Percentiles rank a stretch among this genome's conserved stretches.
Evolutionary conservation across 2,888 invertebrate genomes (phyloP).

Genomic region (Trissolcus brochymenae): DNA sequence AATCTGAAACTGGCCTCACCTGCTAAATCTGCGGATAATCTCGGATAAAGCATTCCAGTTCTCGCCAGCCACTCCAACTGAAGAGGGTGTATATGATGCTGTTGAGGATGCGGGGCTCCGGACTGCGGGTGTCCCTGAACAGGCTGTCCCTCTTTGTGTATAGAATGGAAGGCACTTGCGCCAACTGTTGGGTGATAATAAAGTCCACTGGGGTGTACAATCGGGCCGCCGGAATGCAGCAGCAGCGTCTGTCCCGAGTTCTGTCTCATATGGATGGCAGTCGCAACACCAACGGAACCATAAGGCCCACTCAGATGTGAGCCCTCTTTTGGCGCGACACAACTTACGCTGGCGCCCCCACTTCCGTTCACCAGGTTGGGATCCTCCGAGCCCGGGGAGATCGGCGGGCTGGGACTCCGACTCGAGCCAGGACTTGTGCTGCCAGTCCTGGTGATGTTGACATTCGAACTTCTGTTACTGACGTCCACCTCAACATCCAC

Average conservation of each 20-base stretch:
- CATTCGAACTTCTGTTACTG: constrained; percentile 3
- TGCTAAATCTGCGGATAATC: constrained; percentile 87
- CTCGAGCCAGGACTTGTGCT: constrained; percentile 80
- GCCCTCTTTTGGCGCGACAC: constrained; percentile 33
- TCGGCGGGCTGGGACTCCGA: constrained; percentile 86
- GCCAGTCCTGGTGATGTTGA: constrained; percentile 69
- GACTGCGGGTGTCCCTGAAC: constrained; percentile 69
- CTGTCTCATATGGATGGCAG: constrained; percentile 66
- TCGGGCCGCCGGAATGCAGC: constrained; percentile 69
- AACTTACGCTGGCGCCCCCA: constrained; percentile 21
- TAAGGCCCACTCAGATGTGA: constrained; percentile 56
- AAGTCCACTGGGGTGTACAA: constrained; percentile 70
- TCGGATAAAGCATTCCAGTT: constrained; percentile 93
- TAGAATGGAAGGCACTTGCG: constrained; percentile 75
- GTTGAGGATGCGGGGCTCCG: constrained; percentile 76
- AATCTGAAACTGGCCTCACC: constrained; percentile 77
- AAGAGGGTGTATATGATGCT: constrained; percentile 82
- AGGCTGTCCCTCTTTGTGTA: constrained; percentile 77
- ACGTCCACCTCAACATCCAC: constrained; percentile 62
- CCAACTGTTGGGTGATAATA: constrained; percentile 71
- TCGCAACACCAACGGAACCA: constrained; percentile 57
- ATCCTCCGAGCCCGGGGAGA: constrained; percentile 90
- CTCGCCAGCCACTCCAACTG: constrained; percentile 94
- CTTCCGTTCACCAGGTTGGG: constrained; percentile 66
- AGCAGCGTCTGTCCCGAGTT: constrained; percentile 67